phyloP scores from a whole-genome alignment of 2,888 invertebrate species.

The Myopa testacea region DNA sequence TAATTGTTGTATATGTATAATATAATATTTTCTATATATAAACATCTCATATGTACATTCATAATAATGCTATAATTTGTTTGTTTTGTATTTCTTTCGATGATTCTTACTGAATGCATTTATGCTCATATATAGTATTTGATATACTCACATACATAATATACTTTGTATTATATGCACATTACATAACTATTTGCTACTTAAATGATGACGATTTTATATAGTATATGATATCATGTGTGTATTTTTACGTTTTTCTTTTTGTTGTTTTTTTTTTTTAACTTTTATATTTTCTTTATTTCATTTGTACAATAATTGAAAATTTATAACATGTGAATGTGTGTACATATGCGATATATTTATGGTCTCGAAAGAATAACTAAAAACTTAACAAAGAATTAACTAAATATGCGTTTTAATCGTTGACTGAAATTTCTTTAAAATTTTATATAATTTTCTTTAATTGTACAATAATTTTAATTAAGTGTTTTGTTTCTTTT shows the following conservation, averaged over 20 bases:
- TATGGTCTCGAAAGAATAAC: conserved; percentile 21
- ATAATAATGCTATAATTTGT: conserved; percentile 38
- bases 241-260: neutral
- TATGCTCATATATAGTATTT: neutral
- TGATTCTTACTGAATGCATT: conserved; percentile 7
- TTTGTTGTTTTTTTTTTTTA: no score
- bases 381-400: conserved; percentile 38
- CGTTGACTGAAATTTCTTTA: conserved; percentile 6
- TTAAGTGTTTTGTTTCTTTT: no score
- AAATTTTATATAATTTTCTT: neutral
- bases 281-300: conserved; percentile 11
- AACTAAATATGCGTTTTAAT: conserved; percentile 33
- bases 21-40: conserved; percentile 31
- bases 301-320: conserved; percentile 57
- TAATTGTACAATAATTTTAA: neutral
- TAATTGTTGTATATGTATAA: conserved; percentile 34
- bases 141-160: neutral
- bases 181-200: neutral
- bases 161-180: conserved; percentile 7
- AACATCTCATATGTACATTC: conserved; percentile 28
- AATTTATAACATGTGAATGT: conserved; percentile 49
- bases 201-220: neutral
- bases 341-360: conserved; percentile 29
- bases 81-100: conserved; percentile 16
- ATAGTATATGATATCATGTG: conserved; percentile 17